phyloP scores from a whole-genome alignment of 2,797 vertebrate genomes.

The Melanotaenia maccullochi region DNA sequence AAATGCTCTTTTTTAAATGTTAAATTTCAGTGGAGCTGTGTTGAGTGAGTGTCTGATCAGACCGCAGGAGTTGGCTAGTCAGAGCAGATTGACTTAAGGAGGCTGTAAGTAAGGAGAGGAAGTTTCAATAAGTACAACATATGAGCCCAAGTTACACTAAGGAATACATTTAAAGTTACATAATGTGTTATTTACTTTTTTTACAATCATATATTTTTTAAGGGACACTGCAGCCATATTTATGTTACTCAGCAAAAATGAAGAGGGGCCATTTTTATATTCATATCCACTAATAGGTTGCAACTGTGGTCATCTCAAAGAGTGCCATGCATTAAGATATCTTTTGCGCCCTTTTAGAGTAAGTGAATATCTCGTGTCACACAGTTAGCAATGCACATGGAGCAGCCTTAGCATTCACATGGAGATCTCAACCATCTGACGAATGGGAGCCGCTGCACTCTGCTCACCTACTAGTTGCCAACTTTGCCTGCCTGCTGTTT shows the following conservation, averaged over 20 bases:
- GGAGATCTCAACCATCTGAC: slow-evolving; percentile 2
- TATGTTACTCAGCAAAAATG: neutral
- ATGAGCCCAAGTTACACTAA: too few species aligned
- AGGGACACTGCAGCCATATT: too few species aligned
- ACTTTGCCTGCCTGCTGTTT: slow-evolving; percentile 10
- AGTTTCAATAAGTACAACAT: too few species aligned
- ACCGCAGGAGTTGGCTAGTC: too few species aligned
- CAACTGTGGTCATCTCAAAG: neutral
- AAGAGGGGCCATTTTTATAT: neutral
- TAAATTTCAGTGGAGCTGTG: too few species aligned
- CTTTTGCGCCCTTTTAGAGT: neutral
- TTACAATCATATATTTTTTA: too few species aligned
- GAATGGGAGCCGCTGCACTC: slow-evolving; percentile 3
- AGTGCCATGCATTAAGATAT: neutral
- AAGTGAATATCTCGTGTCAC: neutral
- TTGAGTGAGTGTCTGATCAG: too few species aligned
- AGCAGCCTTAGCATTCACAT: neutral
- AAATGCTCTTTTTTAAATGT: too few species aligned
- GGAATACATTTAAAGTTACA: too few species aligned
- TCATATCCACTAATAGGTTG: neutral
- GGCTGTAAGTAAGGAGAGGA: too few species aligned
- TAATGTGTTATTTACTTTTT: too few species aligned
- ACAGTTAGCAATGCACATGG: neutral
- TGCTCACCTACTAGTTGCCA: neutral
- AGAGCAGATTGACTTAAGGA: too few species aligned